These are phyloP conservation scores for Drosophila buzzatii DNA, from an alignment of 2,888 invertebrate genomes.

Conservation along the genomic window DNA sequence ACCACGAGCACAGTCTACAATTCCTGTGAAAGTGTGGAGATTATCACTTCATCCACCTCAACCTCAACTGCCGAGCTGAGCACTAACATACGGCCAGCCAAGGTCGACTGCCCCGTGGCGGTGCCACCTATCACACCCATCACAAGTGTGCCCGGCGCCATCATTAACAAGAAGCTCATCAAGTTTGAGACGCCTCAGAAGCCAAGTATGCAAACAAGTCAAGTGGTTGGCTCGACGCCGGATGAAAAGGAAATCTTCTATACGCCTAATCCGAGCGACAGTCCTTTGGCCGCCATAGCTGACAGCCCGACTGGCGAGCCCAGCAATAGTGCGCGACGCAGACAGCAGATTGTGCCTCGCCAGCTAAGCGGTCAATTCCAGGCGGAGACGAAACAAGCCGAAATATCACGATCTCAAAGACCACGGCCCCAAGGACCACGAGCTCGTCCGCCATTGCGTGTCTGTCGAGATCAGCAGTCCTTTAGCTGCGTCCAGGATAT, in stretches of 20 bases:
- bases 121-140: constrained; percentile 71
- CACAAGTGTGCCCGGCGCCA: constrained; percentile 75
- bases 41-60: constrained; percentile 77
- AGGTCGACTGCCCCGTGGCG: background rate
- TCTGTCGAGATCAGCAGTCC: constrained; percentile 38
- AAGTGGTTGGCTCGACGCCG: constrained; percentile 18
- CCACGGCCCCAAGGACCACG: constrained; percentile 44
- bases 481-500: constrained; percentile 66
- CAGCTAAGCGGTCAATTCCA: constrained; percentile 65
- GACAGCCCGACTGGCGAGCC: background rate
- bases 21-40: constrained; percentile 83
- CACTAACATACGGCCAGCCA: constrained; percentile 39
- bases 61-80: constrained; percentile 73
- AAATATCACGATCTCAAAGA: constrained; percentile 23
- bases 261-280: constrained; percentile 66
- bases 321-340: constrained; percentile 16
- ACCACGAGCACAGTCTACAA: constrained; percentile 78
- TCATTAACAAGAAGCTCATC: constrained; percentile 80
- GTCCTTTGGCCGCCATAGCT: background rate
- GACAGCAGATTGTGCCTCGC: constrained; percentile 53
- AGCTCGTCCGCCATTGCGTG: constrained; percentile 63
- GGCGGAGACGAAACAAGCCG: constrained; percentile 4
- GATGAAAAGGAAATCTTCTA: constrained; percentile 61
- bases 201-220: constrained; percentile 14
- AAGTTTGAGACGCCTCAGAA: constrained; percentile 82